Evolutionary conservation across 2,113 vertebrate genomes (phyloP).

Genomic region (Malurus melanocephalus): DNA sequence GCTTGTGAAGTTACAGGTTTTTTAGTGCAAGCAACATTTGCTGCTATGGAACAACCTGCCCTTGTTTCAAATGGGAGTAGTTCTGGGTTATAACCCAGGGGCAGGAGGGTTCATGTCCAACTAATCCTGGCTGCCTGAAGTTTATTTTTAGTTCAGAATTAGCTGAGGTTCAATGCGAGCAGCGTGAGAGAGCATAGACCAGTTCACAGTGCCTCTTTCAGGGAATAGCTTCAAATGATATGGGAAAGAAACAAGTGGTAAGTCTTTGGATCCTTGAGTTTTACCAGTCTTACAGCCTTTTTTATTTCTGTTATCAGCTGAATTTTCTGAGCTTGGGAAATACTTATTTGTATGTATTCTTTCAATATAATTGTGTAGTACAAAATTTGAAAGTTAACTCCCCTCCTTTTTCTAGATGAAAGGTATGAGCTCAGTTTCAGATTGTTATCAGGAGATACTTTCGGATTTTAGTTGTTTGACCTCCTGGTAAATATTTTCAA

Average conservation of each 20-base stretch:
- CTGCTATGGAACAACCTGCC: not conserved
- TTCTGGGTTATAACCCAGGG: not conserved
- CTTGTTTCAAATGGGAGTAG: not conserved
- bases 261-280: slow-evolving; percentile 14
- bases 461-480: not conserved
- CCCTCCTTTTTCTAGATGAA: not conserved
- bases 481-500: not conserved
- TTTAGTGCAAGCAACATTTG: not conserved
- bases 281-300: not conserved
- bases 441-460: not conserved
- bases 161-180: slow-evolving; percentile 42
- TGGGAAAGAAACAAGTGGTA: slow-evolving; percentile 77
- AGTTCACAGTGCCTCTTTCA: not conserved
- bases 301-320: not conserved
- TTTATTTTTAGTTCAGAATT: slow-evolving; percentile 69
- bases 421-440: not conserved
- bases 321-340: not conserved
- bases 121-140: slow-evolving; percentile 56
- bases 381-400: not conserved
- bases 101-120: not conserved
- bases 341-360: not conserved
- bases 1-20: accelerated
- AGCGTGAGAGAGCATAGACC: not conserved
- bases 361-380: not conserved
- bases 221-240: slow-evolving; percentile 23